Evolutionary conservation across 2,797 vertebrate species (phyloP), one percentile per base, ranked within the genome.

Genomic region (Xenops minutus): DNA sequence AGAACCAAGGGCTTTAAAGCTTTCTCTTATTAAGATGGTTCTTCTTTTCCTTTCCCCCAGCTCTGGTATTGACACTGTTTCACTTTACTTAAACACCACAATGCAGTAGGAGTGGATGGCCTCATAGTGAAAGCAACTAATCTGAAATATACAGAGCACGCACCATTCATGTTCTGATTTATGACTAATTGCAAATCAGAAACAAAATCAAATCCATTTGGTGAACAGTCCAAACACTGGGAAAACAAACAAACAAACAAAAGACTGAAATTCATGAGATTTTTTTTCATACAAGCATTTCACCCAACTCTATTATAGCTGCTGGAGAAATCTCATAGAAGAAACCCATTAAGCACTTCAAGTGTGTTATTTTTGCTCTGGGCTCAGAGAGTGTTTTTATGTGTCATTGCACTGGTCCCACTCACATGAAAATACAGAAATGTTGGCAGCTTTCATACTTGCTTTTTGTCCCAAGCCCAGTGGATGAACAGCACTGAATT

Each of bases 311-410:
- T 93, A 86, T 97, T 94, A 92, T 94, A 86, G 76, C 82, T 88
- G 82, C 63, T 89, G 85, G 46, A 92, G 87, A 96, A 96, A 92
- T 93, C 77, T 95, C 73, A 69, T 92, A 95, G 88, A 95, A 96
- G 94, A 96, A 95, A 85, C 26, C 88, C 92, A 95, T 95, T 95
- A 95, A 94, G 89, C 88, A 95, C 93, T 97, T 96, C 91, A 97
- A 97, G 81, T 97, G 88, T 95, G 92, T 86, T 82, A 88, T 95
- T 96, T 96, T 97, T 74, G 23, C 93, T 96, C 84, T 95, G 89
- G 88, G 91, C 90, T 95, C 82, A 67, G 73, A 56, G 63, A 92
- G 84, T 73, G 67, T 93, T 97, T 96, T 96, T 96, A 96, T 95
- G 64, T 95, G 76, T 97, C 95, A 95, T 84, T 94, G 82, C 94